These are phyloP conservation scores for Scolopax mira DNA, from an alignment of 2,113 vertebrate genomes.

Conservation along the genomic window DNA sequence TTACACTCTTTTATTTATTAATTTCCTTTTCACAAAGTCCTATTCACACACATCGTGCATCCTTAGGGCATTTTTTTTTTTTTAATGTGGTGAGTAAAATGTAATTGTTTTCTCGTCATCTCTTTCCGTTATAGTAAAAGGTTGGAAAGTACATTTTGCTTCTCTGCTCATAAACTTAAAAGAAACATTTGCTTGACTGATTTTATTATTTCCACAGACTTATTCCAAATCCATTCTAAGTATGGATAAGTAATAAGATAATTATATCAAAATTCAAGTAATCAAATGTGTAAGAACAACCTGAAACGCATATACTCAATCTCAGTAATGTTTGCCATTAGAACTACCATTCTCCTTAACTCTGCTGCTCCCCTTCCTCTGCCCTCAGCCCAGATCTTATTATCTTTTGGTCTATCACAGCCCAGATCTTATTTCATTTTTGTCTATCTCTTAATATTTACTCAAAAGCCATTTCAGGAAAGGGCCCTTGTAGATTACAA, in stretches of 20 bases:
- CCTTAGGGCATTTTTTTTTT: background rate
- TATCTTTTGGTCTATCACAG: background rate
- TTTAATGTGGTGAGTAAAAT: background rate
- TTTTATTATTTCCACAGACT: constrained; percentile 12
- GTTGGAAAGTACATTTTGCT: background rate
- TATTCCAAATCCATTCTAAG: background rate
- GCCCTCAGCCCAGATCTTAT: background rate
- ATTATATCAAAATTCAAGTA: constrained; percentile 22
- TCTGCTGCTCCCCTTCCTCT: background rate
- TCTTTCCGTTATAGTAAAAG: background rate
- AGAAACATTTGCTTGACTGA: constrained; percentile 20
- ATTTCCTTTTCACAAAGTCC: background rate
- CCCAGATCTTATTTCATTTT: background rate
- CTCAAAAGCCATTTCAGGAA: background rate
- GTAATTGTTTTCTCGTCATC: background rate
- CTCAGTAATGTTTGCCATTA: background rate
- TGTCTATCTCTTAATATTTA: background rate
- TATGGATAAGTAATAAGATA: constrained; percentile 16
- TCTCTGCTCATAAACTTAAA: background rate
- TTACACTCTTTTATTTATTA: background rate
- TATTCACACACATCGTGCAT: background rate
- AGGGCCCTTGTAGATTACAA: background rate
- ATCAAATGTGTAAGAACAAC: constrained; percentile 1
- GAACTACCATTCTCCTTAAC: background rate
- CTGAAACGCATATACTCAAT: background rate